Conservation (phyloP, 2,113 vertebrate genomes). For the Halcyon malimbica region DNA sequence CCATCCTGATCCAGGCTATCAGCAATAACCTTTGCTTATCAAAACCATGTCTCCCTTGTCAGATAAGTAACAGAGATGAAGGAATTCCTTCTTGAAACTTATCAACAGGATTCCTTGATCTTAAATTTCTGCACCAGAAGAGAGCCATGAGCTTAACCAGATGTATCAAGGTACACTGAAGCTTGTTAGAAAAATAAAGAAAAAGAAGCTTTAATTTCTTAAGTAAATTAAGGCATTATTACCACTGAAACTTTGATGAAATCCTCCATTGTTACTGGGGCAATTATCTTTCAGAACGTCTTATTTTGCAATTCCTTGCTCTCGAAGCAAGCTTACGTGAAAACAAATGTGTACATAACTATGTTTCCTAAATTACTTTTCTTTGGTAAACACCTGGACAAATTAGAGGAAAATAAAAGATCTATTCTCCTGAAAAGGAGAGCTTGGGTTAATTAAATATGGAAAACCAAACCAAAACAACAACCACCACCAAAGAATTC, state of each 20-base stretch:
- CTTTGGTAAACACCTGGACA: not conserved
- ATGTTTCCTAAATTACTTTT: not conserved
- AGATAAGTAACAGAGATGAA: not conserved
- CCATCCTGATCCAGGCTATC: not conserved
- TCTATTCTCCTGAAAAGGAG: not conserved
- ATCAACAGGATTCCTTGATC: not conserved
- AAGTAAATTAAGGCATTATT: not conserved
- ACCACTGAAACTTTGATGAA: not conserved
- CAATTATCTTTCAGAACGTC: not conserved
- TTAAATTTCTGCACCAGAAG: not conserved
- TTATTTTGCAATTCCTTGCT: not conserved
- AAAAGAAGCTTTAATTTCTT: not conserved
- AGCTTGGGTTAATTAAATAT: not conserved
- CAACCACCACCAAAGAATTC: not conserved
- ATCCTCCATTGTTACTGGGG: not conserved
- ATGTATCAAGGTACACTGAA: not conserved
- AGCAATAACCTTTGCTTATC: not conserved
- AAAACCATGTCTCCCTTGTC: not conserved
- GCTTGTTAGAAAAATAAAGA: not conserved
- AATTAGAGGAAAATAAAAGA: not conserved
- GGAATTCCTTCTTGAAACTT: not conserved
- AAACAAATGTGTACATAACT: rapidly evolving
- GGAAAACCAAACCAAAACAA: not conserved
- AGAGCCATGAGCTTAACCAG: not conserved
- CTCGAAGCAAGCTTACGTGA: not conserved